Evolutionary conservation across 2,113 vertebrate species (phyloP).

Genomic region (Chiloscyllium plagiosum): DNA sequence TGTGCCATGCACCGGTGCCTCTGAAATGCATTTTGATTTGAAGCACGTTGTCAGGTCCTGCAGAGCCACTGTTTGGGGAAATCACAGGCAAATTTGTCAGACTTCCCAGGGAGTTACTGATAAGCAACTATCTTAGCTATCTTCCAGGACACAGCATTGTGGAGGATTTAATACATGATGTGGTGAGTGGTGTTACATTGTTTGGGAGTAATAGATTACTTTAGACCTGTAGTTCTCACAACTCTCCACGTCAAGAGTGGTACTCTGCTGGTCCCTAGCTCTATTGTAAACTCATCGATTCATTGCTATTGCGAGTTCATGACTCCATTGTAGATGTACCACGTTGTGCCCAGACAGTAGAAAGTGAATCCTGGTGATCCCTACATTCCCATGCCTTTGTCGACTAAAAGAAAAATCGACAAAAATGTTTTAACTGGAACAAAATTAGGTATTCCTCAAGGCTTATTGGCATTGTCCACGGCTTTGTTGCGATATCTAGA

Average conservation of each 20-base stretch:
- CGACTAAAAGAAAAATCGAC: not conserved
- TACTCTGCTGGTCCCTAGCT: not conserved
- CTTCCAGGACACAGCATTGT: not conserved
- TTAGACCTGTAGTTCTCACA: not conserved
- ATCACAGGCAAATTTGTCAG: not conserved
- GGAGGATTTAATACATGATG: not conserved
- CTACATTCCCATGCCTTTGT: not conserved
- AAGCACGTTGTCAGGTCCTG: not conserved
- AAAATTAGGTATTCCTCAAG: not conserved
- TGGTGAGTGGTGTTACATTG: not conserved
- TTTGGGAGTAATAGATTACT: not conserved
- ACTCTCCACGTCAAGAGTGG: not conserved
- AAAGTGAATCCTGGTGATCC: not conserved
- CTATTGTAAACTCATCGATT: not conserved
- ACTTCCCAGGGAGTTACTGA: no score
- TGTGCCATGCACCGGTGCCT: not conserved
- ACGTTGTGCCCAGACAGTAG: not conserved
- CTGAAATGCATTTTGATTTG: not conserved
- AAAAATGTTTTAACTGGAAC: not conserved
- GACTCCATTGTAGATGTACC: not conserved
- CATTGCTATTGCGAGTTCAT: not conserved
- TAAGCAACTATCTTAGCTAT: not conserved
- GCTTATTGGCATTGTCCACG: no score
- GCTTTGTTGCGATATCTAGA: no score
- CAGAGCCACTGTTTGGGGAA: not conserved